Evolutionary conservation across 1,140 invertebrate genomes (phyloP).

Genomic region (Oreohelix idahoensis): DNA sequence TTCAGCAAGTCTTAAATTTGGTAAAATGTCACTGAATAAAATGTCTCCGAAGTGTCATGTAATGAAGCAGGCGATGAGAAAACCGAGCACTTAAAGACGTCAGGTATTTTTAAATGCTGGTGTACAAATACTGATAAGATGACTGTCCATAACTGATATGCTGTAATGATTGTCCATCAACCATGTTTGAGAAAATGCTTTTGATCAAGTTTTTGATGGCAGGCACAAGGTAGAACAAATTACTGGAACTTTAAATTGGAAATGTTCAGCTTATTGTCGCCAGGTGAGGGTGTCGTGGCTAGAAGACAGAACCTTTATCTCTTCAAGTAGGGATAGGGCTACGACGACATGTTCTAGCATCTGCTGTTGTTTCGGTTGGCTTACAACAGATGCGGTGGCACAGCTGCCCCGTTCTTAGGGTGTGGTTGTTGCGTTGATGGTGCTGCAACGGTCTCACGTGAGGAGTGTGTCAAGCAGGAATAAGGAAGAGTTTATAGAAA

Average conservation of each 20-base stretch:
- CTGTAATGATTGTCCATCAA: neutral
- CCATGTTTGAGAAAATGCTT: neutral
- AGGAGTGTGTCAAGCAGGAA: neutral
- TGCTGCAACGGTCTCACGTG: neutral
- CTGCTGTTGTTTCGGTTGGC: neutral
- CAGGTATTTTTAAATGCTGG: neutral
- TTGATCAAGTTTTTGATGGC: neutral
- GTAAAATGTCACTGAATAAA: neutral
- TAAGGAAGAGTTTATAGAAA: neutral
- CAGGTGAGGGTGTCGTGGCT: neutral
- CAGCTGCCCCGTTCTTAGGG: neutral
- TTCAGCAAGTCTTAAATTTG: too few species aligned
- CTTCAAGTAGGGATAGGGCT: neutral
- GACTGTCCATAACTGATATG: neutral
- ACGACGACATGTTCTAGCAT: neutral
- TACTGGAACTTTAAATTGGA: neutral
- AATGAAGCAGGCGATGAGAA: neutral
- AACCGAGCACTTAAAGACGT: neutral
- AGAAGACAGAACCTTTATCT: neutral
- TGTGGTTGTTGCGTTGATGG: neutral
- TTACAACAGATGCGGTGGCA: neutral
- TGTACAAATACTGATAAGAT: neutral
- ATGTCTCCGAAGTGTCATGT: neutral
- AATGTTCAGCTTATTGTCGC: neutral
- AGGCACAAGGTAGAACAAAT: neutral